These are phyloP conservation scores for Percopsis omiscomaycus DNA, from an alignment of 2,797 vertebrate species.

Conservation along the genomic window DNA sequence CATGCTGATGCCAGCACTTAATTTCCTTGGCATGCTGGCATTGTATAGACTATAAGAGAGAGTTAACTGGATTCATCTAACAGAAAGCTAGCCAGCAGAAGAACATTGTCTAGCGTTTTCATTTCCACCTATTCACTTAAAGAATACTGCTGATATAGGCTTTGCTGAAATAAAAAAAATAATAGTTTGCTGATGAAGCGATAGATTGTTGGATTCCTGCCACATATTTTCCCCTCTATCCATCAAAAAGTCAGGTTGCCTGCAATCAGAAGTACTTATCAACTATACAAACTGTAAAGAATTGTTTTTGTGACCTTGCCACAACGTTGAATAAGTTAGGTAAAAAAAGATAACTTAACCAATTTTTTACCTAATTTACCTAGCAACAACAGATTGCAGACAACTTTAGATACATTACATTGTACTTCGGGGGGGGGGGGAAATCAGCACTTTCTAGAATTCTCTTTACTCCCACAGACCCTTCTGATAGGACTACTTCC, in stretches of 20 bases:
- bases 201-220: conserved; percentile 14
- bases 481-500: conserved; percentile 47
- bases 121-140: conserved; percentile 41
- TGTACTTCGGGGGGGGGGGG: not conserved
- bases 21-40: conserved; percentile 42
- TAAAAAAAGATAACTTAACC: too few species aligned
- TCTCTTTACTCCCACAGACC: conserved; percentile 48
- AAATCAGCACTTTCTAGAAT: conserved; percentile 38
- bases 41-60: conserved; percentile 43
- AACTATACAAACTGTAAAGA: not conserved
- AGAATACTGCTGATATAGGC: conserved; percentile 28
- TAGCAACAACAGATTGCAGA: not conserved
- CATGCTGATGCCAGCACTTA: conserved; percentile 41
- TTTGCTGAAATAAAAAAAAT: not conserved
- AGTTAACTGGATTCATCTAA: conserved; percentile 59
- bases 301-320: too few species aligned
- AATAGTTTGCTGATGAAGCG: conserved; percentile 34
- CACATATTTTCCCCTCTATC: conserved; percentile 24
- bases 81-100: conserved; percentile 40
- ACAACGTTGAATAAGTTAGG: too few species aligned
- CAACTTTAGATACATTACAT: too few species aligned
- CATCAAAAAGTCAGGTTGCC: conserved; percentile 23
- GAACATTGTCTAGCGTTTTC: conserved; percentile 12
- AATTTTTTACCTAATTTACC: too few species aligned
- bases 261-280: conserved; percentile 23